phyloP scores from a whole-genome alignment of 2,797 vertebrate genomes.

The Clamator glandarius region DNA sequence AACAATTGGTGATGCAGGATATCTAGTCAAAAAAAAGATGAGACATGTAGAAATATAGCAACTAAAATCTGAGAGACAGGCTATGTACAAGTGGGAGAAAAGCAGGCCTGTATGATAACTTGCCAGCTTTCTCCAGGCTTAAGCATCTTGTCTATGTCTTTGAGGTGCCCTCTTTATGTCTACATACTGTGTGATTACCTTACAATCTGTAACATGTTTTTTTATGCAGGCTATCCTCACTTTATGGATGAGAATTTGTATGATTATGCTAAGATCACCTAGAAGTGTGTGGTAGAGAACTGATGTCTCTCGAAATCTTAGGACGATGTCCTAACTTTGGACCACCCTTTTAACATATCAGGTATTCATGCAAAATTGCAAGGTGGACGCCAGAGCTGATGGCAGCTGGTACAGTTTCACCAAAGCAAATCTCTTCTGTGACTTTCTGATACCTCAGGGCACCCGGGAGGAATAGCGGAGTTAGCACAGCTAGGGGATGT shows the following conservation, averaged over 20 bases:
- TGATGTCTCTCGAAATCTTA: neutral
- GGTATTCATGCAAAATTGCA: neutral
- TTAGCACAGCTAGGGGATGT: neutral
- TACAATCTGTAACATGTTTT: neutral
- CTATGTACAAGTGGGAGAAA: neutral
- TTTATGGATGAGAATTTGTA: neutral
- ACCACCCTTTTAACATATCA: neutral
- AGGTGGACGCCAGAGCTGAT: neutral
- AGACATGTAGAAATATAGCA: too few species aligned
- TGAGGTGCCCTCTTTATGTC: neutral
- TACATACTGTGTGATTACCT: neutral
- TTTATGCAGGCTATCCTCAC: neutral
- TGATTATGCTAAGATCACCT: neutral
- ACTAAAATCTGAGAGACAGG: neutral
- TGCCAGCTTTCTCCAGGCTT: neutral
- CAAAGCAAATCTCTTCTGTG: neutral
- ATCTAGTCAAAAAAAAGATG: neutral
- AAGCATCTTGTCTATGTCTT: neutral
- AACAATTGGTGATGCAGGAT: neutral
- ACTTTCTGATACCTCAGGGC: neutral
- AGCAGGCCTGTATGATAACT: neutral
- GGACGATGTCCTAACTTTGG: neutral
- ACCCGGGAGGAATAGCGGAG: neutral
- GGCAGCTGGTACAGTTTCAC: neutral
- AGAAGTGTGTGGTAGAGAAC: neutral